Evolutionary conservation across 1,140 invertebrate genomes (phyloP).

Genomic region (Orius insidiosus): DNA sequence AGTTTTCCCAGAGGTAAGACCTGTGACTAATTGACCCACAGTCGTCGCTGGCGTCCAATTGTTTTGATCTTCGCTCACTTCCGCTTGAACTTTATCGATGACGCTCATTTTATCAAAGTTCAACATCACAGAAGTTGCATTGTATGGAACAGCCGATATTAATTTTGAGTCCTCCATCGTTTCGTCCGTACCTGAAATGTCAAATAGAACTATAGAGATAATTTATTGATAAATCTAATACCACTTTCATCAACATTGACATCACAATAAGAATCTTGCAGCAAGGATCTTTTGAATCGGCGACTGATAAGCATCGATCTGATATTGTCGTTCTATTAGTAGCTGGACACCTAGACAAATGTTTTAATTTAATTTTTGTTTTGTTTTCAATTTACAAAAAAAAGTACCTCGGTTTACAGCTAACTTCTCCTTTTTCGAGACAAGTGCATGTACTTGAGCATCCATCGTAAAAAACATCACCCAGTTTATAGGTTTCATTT

Average conservation of each 20-base stretch:
- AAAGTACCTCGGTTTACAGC: constrained; percentile 46
- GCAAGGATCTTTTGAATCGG: constrained; percentile 59
- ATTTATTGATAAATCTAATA: not conserved
- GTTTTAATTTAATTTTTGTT: constrained; percentile 4
- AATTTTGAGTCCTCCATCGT: constrained; percentile 23
- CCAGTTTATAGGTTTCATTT: constrained; percentile 51
- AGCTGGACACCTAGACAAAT: constrained; percentile 30
- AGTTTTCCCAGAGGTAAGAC: constrained; percentile 21
- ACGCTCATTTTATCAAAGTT: constrained; percentile 20
- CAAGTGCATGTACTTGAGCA: constrained; percentile 63
- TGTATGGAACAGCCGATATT: constrained; percentile 24
- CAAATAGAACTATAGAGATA: not conserved
- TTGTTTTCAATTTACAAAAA: not conserved
- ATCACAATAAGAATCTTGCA: constrained; percentile 70
- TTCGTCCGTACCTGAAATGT: constrained; percentile 27
- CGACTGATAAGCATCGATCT: constrained; percentile 52
- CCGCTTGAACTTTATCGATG: constrained; percentile 18
- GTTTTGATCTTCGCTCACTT: constrained; percentile 26
- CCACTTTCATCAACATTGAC: constrained; percentile 26
- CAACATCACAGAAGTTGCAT: constrained; percentile 24
- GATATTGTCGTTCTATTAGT: constrained; percentile 26
- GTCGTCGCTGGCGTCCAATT: constrained; percentile 25
- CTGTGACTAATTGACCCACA: constrained; percentile 17
- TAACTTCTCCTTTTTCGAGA: constrained; percentile 46
- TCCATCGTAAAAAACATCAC: constrained; percentile 55